Evolutionary conservation across 1,140 invertebrate species (phyloP), one percentile per base, ranked within the genome.

Genomic region (Zophobas atratus): DNA sequence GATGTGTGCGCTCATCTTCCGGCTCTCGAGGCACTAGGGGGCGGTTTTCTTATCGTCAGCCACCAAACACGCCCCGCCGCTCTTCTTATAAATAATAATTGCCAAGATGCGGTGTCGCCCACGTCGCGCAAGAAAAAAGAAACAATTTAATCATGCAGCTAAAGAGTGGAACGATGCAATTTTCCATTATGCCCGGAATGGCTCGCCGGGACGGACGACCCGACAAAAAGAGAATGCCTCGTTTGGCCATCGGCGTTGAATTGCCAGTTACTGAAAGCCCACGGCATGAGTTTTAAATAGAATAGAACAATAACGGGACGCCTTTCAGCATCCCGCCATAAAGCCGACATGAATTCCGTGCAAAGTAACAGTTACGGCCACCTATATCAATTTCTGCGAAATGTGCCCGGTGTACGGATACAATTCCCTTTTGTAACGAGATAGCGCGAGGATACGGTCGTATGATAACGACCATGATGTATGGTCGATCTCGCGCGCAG

Each of bases 221-320:
- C 8, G 35, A 72, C 48, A 55, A 55, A 73, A 73, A 73, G 39
- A 53, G 71, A 73, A 55, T 73, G 71, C 41, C 55, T 56, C 49
- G 39, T 55, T 73, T 73, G 53, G 63, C 46, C 60, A 74, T 63
- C 77, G 56, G 57, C 48, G 33, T 63, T 38, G 70, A 78, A 78
- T 78, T 74, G 71, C 77, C 71, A 74, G 71, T 67, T 74, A 67
- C 36, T 39, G 70, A 78, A 70, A 74, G 77, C 77, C 71, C 56
- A 67, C 57, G 70, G 56, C 67, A 72, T 70, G 72, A 79, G 77
- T 75, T 79, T 79, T 79, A 75, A 79, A 79, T 75, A 79, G 72
- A 75, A 78, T 70, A 75, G 77, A 75, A 78, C 77, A 78, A 75
- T 78, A 75, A 78, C 71, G 63, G 48, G 75, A 34, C 35, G 75